phyloP scores from a whole-genome alignment of 2,113 vertebrate species.

The Microcebus griseorufus region DNA sequence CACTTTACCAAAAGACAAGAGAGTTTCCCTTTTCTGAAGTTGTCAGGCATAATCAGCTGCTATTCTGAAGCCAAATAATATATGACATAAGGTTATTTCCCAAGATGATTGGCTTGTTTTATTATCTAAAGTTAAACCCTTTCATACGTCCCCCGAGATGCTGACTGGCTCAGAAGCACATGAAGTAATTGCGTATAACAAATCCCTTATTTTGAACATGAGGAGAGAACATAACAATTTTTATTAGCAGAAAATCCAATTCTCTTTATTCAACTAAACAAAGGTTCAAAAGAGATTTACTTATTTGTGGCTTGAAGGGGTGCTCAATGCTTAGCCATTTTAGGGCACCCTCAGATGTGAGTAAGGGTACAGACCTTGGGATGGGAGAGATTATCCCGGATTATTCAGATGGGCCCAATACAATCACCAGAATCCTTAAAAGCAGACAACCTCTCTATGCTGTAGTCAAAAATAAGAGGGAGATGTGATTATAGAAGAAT shows the following conservation, averaged over 20 bases:
- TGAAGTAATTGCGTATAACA: not conserved
- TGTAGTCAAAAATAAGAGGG: not conserved
- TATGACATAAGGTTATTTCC: conserved; percentile 1
- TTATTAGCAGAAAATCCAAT: not conserved
- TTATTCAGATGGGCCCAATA: not conserved
- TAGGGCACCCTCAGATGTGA: not conserved
- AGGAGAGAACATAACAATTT: conserved; percentile 11
- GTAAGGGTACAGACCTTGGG: not conserved
- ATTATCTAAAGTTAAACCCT: conserved; percentile 37
- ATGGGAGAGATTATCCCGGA: not conserved
- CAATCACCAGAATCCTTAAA: not conserved
- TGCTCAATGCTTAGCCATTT: not conserved
- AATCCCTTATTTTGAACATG: conserved; percentile 35
- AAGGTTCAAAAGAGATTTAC: not conserved
- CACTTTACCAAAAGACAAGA: conserved; percentile 24
- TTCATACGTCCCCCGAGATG: not conserved
- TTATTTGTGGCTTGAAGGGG: not conserved
- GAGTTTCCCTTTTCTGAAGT: not conserved
- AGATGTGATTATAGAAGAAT: not conserved
- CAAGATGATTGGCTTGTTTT: conserved; percentile 36
- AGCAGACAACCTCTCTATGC: not conserved
- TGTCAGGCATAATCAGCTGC: conserved; percentile 2
- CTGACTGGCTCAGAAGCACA: conserved; percentile 4
- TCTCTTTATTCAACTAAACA: not conserved
- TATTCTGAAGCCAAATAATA: conserved; percentile 7